These are phyloP conservation scores for Procambarus virginalis DNA, from an alignment of 1,140 invertebrate species.

Conservation along the genomic window DNA sequence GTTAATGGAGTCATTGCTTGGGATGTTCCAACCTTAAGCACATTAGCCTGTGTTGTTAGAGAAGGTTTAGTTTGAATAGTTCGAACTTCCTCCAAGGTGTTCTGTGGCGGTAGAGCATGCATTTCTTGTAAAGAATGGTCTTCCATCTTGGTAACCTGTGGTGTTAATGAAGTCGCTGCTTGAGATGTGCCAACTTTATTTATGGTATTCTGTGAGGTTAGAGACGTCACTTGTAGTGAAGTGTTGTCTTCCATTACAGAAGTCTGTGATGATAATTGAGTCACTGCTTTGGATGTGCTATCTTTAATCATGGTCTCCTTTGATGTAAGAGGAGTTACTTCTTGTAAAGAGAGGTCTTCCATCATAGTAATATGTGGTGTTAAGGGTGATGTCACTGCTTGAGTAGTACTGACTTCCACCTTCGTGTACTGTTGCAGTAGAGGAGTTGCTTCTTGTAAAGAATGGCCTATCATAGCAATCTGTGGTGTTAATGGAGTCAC, in stretches of 20 bases:
- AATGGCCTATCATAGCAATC: neutral
- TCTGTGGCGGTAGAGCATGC: neutral
- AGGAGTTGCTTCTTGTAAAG: neutral
- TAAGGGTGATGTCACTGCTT: neutral
- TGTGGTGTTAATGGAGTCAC: neutral
- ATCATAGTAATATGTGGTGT: neutral
- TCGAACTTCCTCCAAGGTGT: neutral
- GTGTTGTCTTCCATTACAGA: neutral
- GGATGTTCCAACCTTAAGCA: no score
- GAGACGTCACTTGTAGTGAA: neutral
- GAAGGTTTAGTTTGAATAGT: no score
- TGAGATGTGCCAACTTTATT: no score
- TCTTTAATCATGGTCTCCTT: no score
- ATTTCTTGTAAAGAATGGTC: neutral
- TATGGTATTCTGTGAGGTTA: neutral
- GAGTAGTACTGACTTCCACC: neutral
- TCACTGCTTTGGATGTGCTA: neutral
- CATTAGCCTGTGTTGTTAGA: no score
- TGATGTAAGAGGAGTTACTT: neutral
- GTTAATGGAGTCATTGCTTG: neutral
- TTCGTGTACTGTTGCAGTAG: neutral
- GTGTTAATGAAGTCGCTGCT: neutral
- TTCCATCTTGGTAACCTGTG: neutral
- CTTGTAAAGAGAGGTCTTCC: neutral
- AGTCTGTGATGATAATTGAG: neutral